Percentiles rank a stretch among this genome's conserved stretches.
Evolutionary conservation across 2,888 invertebrate genomes (phyloP).

Genomic region (Tridacna crocea): DNA sequence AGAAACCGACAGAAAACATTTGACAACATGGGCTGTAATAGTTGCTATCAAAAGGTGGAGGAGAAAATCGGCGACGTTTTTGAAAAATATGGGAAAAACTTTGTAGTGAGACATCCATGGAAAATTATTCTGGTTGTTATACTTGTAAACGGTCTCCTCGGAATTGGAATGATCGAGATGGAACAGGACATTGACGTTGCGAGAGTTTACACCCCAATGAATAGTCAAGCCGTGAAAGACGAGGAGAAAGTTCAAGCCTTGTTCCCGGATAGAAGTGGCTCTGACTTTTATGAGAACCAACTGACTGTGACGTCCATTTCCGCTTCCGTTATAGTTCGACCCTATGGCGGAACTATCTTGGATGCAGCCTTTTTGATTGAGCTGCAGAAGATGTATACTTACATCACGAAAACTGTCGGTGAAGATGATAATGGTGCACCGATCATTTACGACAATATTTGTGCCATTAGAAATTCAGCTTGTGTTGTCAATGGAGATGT

Average conservation of each 20-base stretch:
- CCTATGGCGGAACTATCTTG: slow-evolving; percentile 41
- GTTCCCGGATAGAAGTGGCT: slow-evolving; percentile 61
- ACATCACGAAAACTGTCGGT: too few species aligned
- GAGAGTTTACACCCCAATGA: slow-evolving; percentile 71
- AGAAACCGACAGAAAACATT: background rate
- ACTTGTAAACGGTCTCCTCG: slow-evolving; percentile 54
- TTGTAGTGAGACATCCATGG: slow-evolving; percentile 50
- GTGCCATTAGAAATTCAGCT: too few species aligned
- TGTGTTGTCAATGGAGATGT: too few species aligned
- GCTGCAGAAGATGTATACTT: background rate
- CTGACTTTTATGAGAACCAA: slow-evolving; percentile 52
- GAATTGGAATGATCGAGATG: slow-evolving; percentile 65
- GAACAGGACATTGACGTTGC: slow-evolving; percentile 66
- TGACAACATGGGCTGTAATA: slow-evolving; percentile 18
- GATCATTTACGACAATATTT: too few species aligned
- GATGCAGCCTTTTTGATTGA: slow-evolving; percentile 37
- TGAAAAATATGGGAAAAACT: slow-evolving; percentile 41
- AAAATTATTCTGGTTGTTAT: slow-evolving; percentile 42
- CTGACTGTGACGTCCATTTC: slow-evolving; percentile 34
- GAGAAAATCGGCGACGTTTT: slow-evolving; percentile 48
- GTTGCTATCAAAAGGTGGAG: slow-evolving; percentile 40
- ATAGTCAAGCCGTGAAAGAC: slow-evolving; percentile 70
- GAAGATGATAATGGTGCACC: too few species aligned
- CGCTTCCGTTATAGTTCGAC: slow-evolving; percentile 54
- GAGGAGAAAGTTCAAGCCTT: slow-evolving; percentile 42